Evolutionary conservation across 1,140 invertebrate species (phyloP).

Genomic region (Atta texana): DNA sequence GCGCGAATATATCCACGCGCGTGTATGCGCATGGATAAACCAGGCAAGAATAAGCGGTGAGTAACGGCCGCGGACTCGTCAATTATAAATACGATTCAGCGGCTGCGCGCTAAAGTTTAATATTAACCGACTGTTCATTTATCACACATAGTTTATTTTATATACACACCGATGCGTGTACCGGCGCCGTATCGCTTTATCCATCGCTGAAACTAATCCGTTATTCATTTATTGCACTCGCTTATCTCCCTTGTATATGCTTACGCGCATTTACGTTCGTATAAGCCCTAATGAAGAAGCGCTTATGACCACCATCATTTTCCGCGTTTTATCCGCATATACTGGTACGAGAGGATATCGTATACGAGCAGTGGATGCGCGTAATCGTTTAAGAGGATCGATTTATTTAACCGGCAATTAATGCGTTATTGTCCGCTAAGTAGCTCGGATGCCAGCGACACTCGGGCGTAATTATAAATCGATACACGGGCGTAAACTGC

Average conservation of each 20-base stretch:
- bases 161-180: constrained; percentile 48
- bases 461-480: constrained; percentile 49
- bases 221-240: constrained; percentile 66
- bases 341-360: not conserved
- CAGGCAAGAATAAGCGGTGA: constrained; percentile 59
- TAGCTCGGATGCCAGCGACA: constrained; percentile 1
- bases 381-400: constrained; percentile 27
- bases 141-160: constrained; percentile 71
- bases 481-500: constrained; percentile 13
- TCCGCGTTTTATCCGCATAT: constrained; percentile 37
- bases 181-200: constrained; percentile 47
- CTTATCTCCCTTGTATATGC: constrained; percentile 48
- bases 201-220: constrained; percentile 71
- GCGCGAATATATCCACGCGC: not conserved
- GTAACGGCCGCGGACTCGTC: constrained; percentile 69
- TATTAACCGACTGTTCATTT: constrained; percentile 70
- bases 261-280: constrained; percentile 21
- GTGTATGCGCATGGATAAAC: constrained; percentile 30
- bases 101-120: constrained; percentile 66
- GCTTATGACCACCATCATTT: constrained; percentile 28
- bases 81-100: constrained; percentile 74
- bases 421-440: constrained; percentile 47
- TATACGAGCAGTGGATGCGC: not conserved
- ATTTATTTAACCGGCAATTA: constrained; percentile 47
- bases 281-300: constrained; percentile 47